Percentiles rank a stretch among this genome's conserved stretches.
Conservation (phyloP, 2,797 vertebrate species). For the Halcyon chelicuti region DNA sequence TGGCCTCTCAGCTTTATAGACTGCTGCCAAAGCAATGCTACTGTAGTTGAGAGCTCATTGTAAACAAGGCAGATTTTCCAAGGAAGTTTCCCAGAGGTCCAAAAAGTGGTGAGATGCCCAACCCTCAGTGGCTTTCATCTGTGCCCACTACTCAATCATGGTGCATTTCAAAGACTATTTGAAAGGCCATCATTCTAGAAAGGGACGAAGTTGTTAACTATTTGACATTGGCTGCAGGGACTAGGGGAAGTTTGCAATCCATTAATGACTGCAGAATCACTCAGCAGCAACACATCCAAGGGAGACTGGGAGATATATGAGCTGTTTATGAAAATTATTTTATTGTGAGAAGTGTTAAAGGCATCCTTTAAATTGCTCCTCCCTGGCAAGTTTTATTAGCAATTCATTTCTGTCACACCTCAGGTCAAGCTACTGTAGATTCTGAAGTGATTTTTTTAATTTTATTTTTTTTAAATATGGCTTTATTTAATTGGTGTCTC, state of each 20-base stretch:
- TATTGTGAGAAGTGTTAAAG: slow-evolving; percentile 18
- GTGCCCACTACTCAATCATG: fast-evolving
- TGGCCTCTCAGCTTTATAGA: neutral
- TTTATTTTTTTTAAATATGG: neutral
- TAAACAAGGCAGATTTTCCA: neutral
- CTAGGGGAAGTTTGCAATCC: neutral
- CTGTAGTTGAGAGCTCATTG: neutral
- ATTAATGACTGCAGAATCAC: neutral
- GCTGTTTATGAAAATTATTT: slow-evolving; percentile 26
- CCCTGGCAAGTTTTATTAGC: neutral
- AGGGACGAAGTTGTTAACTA: neutral
- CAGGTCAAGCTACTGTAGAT: neutral
- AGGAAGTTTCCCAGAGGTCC: neutral
- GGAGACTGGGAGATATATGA: neutral
- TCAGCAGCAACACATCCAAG: slow-evolving; percentile 3
- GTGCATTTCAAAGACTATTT: neutral
- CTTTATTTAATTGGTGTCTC: neutral
- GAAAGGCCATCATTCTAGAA: neutral
- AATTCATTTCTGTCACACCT: neutral
- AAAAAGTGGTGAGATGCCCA: neutral
- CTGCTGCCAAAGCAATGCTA: neutral
- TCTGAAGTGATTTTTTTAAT: fast-evolving
- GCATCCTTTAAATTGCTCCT: neutral
- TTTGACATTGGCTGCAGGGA: neutral
- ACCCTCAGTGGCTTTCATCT: neutral